Evolutionary conservation across 2,797 vertebrate genomes (phyloP).

Genomic region (Allochrocebus solatus): DNA sequence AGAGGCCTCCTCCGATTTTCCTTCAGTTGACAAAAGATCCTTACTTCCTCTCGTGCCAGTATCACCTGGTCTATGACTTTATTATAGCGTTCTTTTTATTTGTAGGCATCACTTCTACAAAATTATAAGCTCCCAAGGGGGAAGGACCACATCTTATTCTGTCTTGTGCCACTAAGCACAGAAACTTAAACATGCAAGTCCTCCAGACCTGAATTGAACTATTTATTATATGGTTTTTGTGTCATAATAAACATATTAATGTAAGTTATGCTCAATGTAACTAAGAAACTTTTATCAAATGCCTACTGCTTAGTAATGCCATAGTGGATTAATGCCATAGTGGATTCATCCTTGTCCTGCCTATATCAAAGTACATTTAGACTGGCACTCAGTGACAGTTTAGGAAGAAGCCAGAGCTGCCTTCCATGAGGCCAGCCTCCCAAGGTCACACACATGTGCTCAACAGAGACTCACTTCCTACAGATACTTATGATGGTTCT

Average conservation of each 20-base stretch:
- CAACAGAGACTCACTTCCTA: not conserved
- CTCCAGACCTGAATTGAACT: not conserved
- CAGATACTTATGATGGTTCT: not conserved
- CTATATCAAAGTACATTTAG: not conserved
- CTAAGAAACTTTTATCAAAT: not conserved
- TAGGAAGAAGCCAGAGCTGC: not conserved
- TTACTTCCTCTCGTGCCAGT: not conserved
- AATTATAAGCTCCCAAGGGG: not conserved
- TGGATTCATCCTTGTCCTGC: not conserved
- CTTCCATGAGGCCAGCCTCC: not conserved
- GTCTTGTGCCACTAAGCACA: not conserved
- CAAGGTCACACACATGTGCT: not conserved
- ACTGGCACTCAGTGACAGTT: not conserved
- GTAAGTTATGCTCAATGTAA: not conserved
- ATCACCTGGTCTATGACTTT: not conserved
- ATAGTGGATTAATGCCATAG: not conserved
- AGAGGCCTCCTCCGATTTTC: not conserved
- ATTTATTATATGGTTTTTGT: not conserved
- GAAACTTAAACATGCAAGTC: not conserved
- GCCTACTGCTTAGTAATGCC: not conserved
- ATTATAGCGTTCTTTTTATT: not conserved
- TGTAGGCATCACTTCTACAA: not conserved
- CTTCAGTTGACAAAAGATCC: not conserved
- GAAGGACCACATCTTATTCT: not conserved
- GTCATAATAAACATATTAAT: not conserved